Evolutionary conservation across 2,888 invertebrate species (phyloP).

Genomic region (Leptopilina myrica): DNA sequence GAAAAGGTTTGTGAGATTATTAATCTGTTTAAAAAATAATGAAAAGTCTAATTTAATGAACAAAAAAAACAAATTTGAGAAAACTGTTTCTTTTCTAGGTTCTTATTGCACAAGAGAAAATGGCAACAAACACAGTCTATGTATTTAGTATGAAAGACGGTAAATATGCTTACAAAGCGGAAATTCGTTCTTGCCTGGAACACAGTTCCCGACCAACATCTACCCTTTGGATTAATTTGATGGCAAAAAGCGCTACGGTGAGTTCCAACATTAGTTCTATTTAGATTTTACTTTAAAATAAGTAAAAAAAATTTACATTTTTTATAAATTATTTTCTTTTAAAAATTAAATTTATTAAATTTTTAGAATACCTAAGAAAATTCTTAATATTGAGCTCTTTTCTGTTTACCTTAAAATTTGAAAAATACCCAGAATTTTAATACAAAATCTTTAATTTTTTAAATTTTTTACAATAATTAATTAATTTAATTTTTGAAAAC

Average conservation of each 20-base stretch:
- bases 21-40: too few relatives aligned
- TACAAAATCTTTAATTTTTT: too few relatives aligned
- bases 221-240: constrained; percentile 99
- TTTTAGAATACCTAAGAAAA: too few relatives aligned
- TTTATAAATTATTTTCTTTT: too few relatives aligned
- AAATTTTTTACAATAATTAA: too few relatives aligned
- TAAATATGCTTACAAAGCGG: constrained; percentile 98
- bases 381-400: too few relatives aligned
- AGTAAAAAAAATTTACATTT: too few relatives aligned
- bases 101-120: constrained; percentile 99
- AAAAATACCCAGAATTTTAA: too few relatives aligned
- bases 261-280: constrained; percentile 52
- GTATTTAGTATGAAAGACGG: constrained; percentile 99
- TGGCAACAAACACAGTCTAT: constrained; percentile 99
- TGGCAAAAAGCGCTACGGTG: constrained; percentile 95
- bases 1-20: constrained; percentile 84
- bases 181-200: constrained; percentile 96
- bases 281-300: too few relatives aligned
- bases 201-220: constrained; percentile 97
- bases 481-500: too few relatives aligned
- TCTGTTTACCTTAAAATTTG: too few relatives aligned
- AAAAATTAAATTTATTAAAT: too few relatives aligned
- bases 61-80: background rate
- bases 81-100: constrained; percentile 76
- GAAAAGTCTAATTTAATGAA: background rate